Evolutionary conservation across 2,888 invertebrate genomes (phyloP), one percentile per base, ranked within the genome.

Genomic region (Limnephilus marmoratus): DNA sequence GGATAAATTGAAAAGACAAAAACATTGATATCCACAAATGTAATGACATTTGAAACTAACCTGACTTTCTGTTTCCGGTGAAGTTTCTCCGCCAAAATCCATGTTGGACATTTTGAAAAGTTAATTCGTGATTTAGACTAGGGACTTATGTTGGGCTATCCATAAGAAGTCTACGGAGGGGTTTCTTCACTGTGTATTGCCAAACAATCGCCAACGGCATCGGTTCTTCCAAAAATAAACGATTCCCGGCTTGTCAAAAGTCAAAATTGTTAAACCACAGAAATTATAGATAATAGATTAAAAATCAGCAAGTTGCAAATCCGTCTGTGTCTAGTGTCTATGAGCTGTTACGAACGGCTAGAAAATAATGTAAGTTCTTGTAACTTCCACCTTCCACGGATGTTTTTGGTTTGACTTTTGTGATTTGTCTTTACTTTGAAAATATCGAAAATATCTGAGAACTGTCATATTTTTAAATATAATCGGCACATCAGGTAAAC

Each of bases 11-110:
- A 68, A 68, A 24, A 68, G 24, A 9, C 24, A 24, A 24, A 68
- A 68, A 68, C n/a, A 81, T 81, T 53, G 24, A 81, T 37, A 80
- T 89, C 15, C 29, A 88, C 7, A 85, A 85, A 41, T 24, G 13
- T 15, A 49, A 88, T 68, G 88, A 68, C 88, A 86, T 45, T 86
- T 80, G 68, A n/a, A 88, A 81, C 90, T 90, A 90, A 90, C 90
- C 90, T 90, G 90, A 90, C 82, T 90, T 90, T 90, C 90, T 24
- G 82, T 29, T 24, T 82, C 82, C 12, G 90, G 37, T 13, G 45
- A 90, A 82, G n/a, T 45, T 9, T 45, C 90, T 41, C 37, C 90
- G 41, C 49, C 82, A 82, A 81, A 41, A 80, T 31, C 49, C 11
- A 31, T 87, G 15, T 34, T 49, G 9, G 87, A 87, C 87, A 68